These are phyloP conservation scores for Ctena decussata DNA, from an alignment of 2,888 invertebrate genomes.

Conservation along the genomic window DNA sequence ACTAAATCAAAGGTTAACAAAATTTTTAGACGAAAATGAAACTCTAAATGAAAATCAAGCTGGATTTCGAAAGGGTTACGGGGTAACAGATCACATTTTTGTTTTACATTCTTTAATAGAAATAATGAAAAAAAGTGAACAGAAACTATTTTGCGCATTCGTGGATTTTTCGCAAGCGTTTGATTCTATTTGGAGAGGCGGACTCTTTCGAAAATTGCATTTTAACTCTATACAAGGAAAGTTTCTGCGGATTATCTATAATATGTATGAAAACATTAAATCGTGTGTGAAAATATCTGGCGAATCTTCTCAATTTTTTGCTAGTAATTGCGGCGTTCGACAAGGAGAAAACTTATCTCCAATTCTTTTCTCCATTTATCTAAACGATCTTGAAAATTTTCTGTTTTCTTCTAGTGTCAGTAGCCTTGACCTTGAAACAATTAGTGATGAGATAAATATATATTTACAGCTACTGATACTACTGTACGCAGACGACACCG, in stretches of 20 bases:
- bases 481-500: conserved; percentile 46
- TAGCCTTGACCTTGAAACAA: neutral
- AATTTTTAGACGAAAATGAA: conserved; percentile 25
- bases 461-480: conserved; percentile 24
- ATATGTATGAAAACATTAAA: conserved; percentile 37
- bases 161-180: conserved; percentile 36
- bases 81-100: conserved; percentile 48
- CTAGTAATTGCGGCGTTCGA: conserved; percentile 25
- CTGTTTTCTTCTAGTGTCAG: neutral
- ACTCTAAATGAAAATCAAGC: conserved; percentile 42
- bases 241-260: conserved; percentile 26
- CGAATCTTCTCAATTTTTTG: conserved; percentile 7
- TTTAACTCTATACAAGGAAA: conserved; percentile 25
- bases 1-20: conserved; percentile 42
- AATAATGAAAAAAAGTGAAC: too few species aligned
- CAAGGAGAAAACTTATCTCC: conserved; percentile 23
- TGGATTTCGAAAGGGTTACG: conserved; percentile 39
- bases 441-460: neutral
- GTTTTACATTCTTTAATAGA: too few species aligned
- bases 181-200: conserved; percentile 24
- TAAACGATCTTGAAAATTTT: conserved; percentile 8
- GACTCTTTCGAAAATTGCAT: conserved; percentile 31
- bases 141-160: conserved; percentile 39
- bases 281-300: conserved; percentile 29
- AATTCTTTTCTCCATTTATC: neutral